These are phyloP conservation scores for Callorhinus ursinus DNA, from an alignment of 2,113 vertebrate genomes.

Conservation along the genomic window DNA sequence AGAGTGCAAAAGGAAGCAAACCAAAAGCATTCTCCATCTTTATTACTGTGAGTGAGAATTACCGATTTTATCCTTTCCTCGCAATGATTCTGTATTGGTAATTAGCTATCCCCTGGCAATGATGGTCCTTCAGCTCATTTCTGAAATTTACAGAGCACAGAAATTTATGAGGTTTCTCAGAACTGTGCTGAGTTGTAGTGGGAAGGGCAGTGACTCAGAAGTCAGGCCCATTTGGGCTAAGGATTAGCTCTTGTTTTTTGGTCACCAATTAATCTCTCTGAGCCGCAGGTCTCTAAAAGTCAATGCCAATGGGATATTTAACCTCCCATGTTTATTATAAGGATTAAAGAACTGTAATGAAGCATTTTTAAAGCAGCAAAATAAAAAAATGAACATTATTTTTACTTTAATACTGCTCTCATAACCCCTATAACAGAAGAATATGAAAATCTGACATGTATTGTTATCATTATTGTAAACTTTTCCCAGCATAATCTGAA, in stretches of 20 bases:
- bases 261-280: neutral
- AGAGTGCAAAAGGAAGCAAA: conserved; percentile 37
- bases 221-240: neutral
- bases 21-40: neutral
- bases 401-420: neutral
- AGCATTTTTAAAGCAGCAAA: neutral
- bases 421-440: neutral
- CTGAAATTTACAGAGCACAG: neutral
- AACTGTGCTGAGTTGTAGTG: neutral
- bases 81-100: neutral
- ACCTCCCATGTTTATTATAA: neutral
- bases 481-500: neutral
- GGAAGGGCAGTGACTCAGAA: neutral
- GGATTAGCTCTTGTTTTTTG: neutral
- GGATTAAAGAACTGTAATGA: neutral
- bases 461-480: neutral
- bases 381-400: neutral
- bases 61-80: neutral
- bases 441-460: neutral
- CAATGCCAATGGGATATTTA: neutral
- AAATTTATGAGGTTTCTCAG: conserved; percentile 5
- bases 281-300: neutral
- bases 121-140: neutral
- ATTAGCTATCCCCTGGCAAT: neutral
- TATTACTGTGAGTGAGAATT: neutral